These are phyloP conservation scores for Plusia festucae DNA, from an alignment of 2,888 invertebrate genomes.

Conservation along the genomic window DNA sequence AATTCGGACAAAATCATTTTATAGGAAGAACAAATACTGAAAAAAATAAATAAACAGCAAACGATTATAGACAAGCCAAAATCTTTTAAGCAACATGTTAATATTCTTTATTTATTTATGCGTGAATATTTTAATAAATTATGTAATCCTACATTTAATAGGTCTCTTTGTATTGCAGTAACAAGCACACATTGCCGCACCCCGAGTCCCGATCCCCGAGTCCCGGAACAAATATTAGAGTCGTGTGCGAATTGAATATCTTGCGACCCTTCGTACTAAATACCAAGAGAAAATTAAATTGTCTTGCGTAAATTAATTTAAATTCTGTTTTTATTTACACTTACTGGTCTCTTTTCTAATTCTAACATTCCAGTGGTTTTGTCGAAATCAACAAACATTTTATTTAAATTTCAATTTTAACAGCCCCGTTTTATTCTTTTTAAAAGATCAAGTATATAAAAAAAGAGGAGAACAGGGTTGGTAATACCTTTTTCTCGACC, in stretches of 20 bases:
- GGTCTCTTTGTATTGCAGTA: background rate
- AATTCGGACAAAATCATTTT: too few species aligned
- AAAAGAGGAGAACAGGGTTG: slow-evolving; percentile 11
- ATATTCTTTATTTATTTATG: too few species aligned
- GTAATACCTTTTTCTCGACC: slow-evolving; percentile 24
- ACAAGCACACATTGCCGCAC: background rate
- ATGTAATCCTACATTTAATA: background rate
- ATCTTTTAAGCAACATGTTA: too few species aligned
- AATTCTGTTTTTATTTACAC: background rate
- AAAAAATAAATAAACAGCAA: too few species aligned
- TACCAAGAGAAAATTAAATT: slow-evolving; percentile 2
- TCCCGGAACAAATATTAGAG: slow-evolving; percentile 4
- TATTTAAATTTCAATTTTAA: too few species aligned
- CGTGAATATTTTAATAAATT: background rate
- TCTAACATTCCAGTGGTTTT: background rate
- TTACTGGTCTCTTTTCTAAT: background rate
- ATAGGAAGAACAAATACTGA: too few species aligned
- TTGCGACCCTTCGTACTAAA: slow-evolving; percentile 1
- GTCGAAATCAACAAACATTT: background rate
- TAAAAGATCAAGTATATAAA: background rate
- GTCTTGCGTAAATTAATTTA: slow-evolving; percentile 2
- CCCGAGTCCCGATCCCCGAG: too few species aligned
- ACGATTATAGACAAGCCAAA: too few species aligned
- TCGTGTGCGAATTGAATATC: slow-evolving; percentile 2
- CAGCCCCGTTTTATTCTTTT: background rate